Evolutionary conservation across 2,888 invertebrate genomes (phyloP), one percentile per base, ranked within the genome.

Genomic region (Stegophylla sp.): DNA sequence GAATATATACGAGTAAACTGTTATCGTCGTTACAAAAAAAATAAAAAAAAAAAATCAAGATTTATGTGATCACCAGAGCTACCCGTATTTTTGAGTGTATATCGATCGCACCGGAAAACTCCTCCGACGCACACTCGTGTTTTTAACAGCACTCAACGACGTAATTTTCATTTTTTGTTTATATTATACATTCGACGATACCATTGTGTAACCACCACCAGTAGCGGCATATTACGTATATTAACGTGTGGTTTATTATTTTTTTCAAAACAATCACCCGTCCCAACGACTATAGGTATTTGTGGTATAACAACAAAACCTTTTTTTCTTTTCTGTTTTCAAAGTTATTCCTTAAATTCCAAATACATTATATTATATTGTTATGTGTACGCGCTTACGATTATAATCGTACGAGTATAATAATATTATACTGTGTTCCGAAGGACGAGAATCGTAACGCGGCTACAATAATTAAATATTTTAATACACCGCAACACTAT

Each of bases 1-100:
- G 28, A 74, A 74, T 74, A n/a, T n/a, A n/a, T n/a, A 63, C 74
- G 28, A 61, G 20, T 48, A 23, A 51, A 48, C 41, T 23, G 74
- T 64, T n/a, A n/a, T n/a, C n/a, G n/a, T n/a, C n/a, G n/a, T n/a
- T n/a, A n/a, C n/a, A n/a, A n/a, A n/a, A n/a, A n/a, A n/a, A n/a
- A n/a, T n/a, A n/a, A n/a, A n/a, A 61, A 75, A 28, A 17, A 34
- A 63, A 48, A 64, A 61, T 13, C 26, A 43, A 26, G 59, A 73
- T 73, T n/a, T 26, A 45, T 73, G 10, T 20, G 61, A 28, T 74
- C 9, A 10, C 5, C n/a, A n/a, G 20, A 48, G 28, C 34, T 48
- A 48, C 61, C 61, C 48, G 28, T 48, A 28, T 61, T n/a, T n/a
- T n/a, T 28, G 41, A 15, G 12, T n/a, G n/a, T 2, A 23, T 71